Conservation (phyloP, 2,888 invertebrate species). For the Drosophila barbarae region DNA sequence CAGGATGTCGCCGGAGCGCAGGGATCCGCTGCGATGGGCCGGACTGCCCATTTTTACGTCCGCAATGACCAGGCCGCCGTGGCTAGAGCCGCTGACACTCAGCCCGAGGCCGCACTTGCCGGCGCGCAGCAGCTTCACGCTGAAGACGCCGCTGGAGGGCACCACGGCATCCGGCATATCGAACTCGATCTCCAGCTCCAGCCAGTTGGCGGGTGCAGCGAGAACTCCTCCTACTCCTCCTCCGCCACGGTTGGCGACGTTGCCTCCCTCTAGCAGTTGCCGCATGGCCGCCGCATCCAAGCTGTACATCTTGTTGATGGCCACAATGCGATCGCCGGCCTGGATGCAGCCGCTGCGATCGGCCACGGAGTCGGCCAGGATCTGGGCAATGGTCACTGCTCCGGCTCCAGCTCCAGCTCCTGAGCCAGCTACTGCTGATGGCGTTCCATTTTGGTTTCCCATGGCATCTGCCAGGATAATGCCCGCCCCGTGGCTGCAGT, state of each 20-base stretch:
- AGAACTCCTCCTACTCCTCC: background rate
- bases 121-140: slow-evolving; percentile 89
- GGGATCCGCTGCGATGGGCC: slow-evolving; percentile 92
- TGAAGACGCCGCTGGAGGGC: slow-evolving; percentile 93
- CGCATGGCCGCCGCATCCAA: slow-evolving; percentile 83
- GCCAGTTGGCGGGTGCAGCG: slow-evolving; percentile 81
- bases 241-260: background rate
- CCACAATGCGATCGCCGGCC: slow-evolving; percentile 90
- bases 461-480: slow-evolving; percentile 65
- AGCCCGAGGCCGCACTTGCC: slow-evolving; percentile 91
- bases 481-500: slow-evolving; percentile 79
- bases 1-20: slow-evolving; percentile 91
- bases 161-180: slow-evolving; percentile 95
- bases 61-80: slow-evolving; percentile 87
- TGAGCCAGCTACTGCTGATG: slow-evolving; percentile 59
- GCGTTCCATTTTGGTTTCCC: slow-evolving; percentile 20
- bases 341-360: slow-evolving; percentile 87
- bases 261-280: slow-evolving; percentile 77
- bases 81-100: slow-evolving; percentile 87
- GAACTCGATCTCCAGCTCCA: slow-evolving; percentile 91
- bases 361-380: slow-evolving; percentile 78
- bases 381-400: slow-evolving; percentile 76
- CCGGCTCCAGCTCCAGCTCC: slow-evolving; percentile 77
- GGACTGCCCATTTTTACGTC: slow-evolving; percentile 94
- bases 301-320: slow-evolving; percentile 89